Conservation (phyloP, 2,888 invertebrate species). For the Cryptocephalus moraei region DNA sequence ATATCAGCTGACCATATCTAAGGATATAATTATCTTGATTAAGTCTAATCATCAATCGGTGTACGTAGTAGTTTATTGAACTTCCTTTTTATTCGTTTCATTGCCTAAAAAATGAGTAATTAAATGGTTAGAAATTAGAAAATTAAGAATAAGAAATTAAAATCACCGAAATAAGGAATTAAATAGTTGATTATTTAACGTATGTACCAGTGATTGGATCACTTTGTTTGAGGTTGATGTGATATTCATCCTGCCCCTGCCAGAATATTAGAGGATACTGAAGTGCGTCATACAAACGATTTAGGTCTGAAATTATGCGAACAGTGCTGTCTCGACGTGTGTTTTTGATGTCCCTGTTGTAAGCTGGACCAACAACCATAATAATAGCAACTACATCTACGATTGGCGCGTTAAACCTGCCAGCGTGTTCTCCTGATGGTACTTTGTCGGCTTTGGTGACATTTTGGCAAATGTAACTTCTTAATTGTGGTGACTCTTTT, state of each 20-base stretch:
- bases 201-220: background rate
- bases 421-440: background rate
- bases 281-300: background rate
- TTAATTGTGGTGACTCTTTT: background rate
- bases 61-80: background rate
- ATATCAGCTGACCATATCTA: too few species aligned
- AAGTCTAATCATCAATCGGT: too few species aligned
- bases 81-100: background rate
- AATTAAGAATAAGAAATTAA: background rate
- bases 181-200: background rate
- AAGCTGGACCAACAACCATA: background rate
- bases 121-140: background rate
- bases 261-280: too few species aligned
- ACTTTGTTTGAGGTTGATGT: background rate
- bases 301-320: background rate
- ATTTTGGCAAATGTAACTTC: too few species aligned
- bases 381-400: background rate
- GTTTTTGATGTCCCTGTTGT: background rate
- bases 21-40: too few species aligned
- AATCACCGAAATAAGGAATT: background rate
- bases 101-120: background rate
- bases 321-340: background rate
- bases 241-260: too few species aligned
- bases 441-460: background rate
- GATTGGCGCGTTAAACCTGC: background rate